Evolutionary conservation across 2,888 invertebrate species (phyloP).

Genomic region (Agrochola litura): DNA sequence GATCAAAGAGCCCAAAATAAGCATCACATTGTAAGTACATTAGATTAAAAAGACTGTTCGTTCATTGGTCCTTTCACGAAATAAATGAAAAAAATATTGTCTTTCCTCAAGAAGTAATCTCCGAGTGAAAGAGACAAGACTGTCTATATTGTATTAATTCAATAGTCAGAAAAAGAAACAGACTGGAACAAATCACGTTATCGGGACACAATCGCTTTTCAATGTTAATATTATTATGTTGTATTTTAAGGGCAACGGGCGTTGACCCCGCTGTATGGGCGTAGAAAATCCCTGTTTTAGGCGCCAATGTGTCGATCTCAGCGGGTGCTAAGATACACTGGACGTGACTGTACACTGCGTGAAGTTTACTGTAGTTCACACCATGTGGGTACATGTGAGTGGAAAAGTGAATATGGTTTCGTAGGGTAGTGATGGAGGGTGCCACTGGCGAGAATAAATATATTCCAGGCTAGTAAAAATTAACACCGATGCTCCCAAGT

Average conservation of each 20-base stretch:
- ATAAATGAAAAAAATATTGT: not conserved
- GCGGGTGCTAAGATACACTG: slow-evolving; percentile 64
- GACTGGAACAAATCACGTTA: slow-evolving; percentile 35
- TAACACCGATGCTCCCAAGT: not conserved
- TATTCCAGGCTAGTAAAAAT: not conserved
- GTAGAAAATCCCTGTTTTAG: slow-evolving; percentile 62
- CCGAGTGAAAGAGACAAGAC: slow-evolving; percentile 3
- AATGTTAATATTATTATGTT: slow-evolving; percentile 41
- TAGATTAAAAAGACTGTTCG: not conserved
- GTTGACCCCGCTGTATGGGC: slow-evolving; percentile 47
- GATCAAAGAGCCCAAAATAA: not conserved
- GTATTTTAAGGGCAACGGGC: slow-evolving; percentile 35
- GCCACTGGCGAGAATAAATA: not conserved
- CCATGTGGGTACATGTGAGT: slow-evolving; percentile 36
- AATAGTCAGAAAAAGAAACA: slow-evolving; percentile 19
- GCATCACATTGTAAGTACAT: not conserved
- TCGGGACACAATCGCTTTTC: slow-evolving; percentile 37
- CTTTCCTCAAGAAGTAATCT: not conserved
- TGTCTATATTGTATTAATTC: slow-evolving; percentile 24
- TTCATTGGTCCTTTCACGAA: not conserved
- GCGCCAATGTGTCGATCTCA: slow-evolving; percentile 69
- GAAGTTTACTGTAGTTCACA: slow-evolving; percentile 33
- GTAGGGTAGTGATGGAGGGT: not conserved
- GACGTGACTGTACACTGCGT: slow-evolving; percentile 45
- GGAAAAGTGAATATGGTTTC: slow-evolving; percentile 36